phyloP scores from a whole-genome alignment of 1,140 invertebrate genomes.

The Aphelenchoides besseyi region DNA sequence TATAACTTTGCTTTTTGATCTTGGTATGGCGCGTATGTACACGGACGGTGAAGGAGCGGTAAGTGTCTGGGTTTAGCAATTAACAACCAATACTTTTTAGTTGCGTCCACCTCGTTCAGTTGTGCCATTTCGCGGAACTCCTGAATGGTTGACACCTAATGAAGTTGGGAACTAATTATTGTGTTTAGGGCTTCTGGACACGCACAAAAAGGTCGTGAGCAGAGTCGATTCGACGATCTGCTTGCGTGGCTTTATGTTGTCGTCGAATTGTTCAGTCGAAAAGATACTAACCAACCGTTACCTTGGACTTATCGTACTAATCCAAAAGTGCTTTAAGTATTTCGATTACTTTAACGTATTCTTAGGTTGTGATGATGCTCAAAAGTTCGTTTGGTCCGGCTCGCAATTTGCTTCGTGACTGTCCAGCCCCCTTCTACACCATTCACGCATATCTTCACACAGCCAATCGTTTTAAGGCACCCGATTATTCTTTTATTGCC shows the following conservation, averaged over 20 bases:
- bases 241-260: constrained; percentile 18
- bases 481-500: not conserved
- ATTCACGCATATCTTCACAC: not conserved
- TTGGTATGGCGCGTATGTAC: not conserved
- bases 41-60: not conserved
- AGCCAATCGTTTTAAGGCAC: not conserved
- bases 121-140: constrained; percentile 16
- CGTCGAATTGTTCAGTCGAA: constrained; percentile 7
- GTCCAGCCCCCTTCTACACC: not conserved
- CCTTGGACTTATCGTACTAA: constrained; percentile 18
- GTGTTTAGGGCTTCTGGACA: constrained; percentile 21
- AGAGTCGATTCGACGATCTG: constrained; percentile 19
- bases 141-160: too few relatives aligned
- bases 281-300: constrained; percentile 13
- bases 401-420: not conserved
- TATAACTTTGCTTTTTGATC: too few relatives aligned
- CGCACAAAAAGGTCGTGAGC: constrained; percentile 15
- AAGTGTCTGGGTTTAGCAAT: not conserved
- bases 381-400: not conserved
- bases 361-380: not conserved
- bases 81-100: not conserved
- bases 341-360: not conserved
- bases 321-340: not conserved
- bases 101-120: not conserved
- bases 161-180: too few relatives aligned